These are phyloP conservation scores for Dynastes tityus DNA, from an alignment of 2,888 invertebrate genomes.

Conservation along the genomic window DNA sequence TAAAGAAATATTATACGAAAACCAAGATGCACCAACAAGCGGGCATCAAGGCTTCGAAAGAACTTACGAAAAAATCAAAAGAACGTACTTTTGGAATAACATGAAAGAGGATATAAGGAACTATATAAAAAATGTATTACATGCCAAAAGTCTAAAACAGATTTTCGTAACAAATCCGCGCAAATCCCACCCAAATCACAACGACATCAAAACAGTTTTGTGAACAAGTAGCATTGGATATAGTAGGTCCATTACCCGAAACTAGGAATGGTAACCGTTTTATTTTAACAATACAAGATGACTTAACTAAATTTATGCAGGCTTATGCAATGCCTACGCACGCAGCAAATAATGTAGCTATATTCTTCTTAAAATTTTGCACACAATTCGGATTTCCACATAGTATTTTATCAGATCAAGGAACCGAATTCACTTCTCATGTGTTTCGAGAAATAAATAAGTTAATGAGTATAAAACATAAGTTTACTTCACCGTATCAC, in stretches of 20 bases:
- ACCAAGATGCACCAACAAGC: too few relatives aligned
- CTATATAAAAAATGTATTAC: constrained; percentile 59
- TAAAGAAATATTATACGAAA: too few relatives aligned
- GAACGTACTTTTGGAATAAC: constrained; percentile 57
- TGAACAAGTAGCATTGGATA: too few relatives aligned
- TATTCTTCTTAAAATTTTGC: constrained; percentile 36
- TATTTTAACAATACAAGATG: constrained; percentile 65
- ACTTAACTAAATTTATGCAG: constrained; percentile 62
- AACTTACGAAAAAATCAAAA: too few relatives aligned
- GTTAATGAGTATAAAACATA: constrained; percentile 39
- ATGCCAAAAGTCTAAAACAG: too few relatives aligned
- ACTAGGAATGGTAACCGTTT: constrained; percentile 62
- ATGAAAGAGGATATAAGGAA: constrained; percentile 61
- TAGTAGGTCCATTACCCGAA: neutral
- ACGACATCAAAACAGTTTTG: too few relatives aligned
- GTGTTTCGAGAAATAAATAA: constrained; percentile 51
- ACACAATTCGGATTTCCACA: constrained; percentile 47
- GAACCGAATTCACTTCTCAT: constrained; percentile 49
- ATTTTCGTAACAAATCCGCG: too few relatives aligned
- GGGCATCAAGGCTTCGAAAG: too few relatives aligned
- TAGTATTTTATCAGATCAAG: constrained; percentile 46
- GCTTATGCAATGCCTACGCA: constrained; percentile 57
- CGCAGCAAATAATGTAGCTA: constrained; percentile 62
- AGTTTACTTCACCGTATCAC: neutral
- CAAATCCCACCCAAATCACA: too few relatives aligned